Base-by-base conservation (phyloP, 2,888 invertebrate species). In the Axea sp. region DNA sequence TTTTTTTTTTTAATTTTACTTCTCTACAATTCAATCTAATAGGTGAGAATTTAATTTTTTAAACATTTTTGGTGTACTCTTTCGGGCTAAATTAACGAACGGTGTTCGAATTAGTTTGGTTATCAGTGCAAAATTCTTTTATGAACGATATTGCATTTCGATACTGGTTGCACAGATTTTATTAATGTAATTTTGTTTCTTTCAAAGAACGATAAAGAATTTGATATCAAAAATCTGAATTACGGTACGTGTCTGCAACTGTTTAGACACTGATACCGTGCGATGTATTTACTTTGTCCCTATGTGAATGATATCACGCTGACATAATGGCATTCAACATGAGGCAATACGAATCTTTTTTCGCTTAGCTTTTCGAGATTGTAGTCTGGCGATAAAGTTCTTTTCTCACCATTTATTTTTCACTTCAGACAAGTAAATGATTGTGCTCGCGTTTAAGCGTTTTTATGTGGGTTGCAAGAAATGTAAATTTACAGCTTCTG, bases 251-350 rank as follows among this genome's bases (percentile, higher is more conserved):
- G 35, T 45, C 7, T 35, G 45, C 19, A n/a, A 47, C 24, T 28
- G 60, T 47, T 51, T 33, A 17, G 51, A 43, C 6, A 24, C 12
- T 28, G 35, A 43, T 65, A 39, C 35, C 35, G 7, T 12, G 17
- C 11, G 9, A 14, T 19, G 31, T 51, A 41, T 43, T 41, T 45
- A 51, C 43, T 37, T 59, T 59, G 51, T 57, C 41, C 59, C 59
- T 14, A 28, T 43, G 37, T 35, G 45, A 68, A 64, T 73, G 68
- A 64, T 62, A 73, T 74, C 74, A 55, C 55, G 59, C 65, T 74
- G 74, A 69, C 65, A 74, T 74, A 69, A 74, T 65, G 64, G 64
- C 30, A 59, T 43, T 49, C 59, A 65, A 30, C 59, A 35, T 45
- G 65, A 65, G 65, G 65, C 53, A 69, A 69, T 53, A 64, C 47